Base-by-base conservation (phyloP, 2,113 vertebrate species). In the Trogon surrucura region DNA sequence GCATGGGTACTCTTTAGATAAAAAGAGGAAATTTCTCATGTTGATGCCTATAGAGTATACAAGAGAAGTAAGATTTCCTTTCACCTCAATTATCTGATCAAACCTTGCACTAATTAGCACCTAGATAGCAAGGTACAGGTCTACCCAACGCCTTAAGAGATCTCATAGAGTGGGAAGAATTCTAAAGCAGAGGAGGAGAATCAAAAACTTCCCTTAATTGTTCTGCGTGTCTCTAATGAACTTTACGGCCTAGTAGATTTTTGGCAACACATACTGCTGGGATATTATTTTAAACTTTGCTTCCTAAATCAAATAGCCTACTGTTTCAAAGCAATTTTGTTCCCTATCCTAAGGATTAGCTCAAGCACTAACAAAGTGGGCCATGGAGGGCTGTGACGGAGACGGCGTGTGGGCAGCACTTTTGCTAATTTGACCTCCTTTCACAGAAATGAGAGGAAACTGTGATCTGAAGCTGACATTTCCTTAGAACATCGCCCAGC, bases 401-500 rank as follows among this genome's bases (percentile, higher is more conserved):
- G 83, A 44, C 4, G 0, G 85, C 16, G 44, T 87, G 72, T 91
- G 85, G 93, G 93, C 93, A 90, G 75, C 16, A 1, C 89, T 92
- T 72, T 74, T 45, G 81, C 88, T 89, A 91, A 97, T 96, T 96
- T 97, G 97, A 97, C 96, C 97, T 97, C 88, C 90, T 72, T 74
- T 91, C 96, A 90, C 92, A 66, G 89, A 94, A 97, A 96, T 26
- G 71, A 97, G 96, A 98, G 97, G 96, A 98, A 98, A 96, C 96
- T 93, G 91, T 92, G 97, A 98, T 96, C 94, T 86, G 45, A 92
- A 92, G 91, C 96, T 97, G 96, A 98, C 94, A 95, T 97, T 97
- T 97, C 98, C 98, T 97, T 79, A 96, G 96, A 97, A 97, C 97
- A 97, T 95, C 77, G 8, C 97, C 97, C 97, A 93, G 71, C 95